A percentile compares a stretch with the other conserved stretches of the same genome.
Evolutionary conservation across 2,797 vertebrate genomes (phyloP).

Genomic region (Parauchenoglanis ngamensis): DNA sequence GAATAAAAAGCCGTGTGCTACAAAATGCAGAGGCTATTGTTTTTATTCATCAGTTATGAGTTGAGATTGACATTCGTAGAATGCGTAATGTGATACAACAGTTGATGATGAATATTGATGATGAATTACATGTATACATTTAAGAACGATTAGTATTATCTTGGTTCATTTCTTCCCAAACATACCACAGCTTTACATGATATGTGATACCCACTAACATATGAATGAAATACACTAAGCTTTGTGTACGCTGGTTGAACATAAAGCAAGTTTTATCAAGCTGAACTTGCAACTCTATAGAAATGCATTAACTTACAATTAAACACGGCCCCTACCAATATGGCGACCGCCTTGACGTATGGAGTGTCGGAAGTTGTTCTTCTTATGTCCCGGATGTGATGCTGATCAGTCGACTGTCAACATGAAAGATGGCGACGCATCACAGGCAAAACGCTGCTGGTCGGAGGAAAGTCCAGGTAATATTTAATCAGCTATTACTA

Average conservation of each 20-base stretch:
- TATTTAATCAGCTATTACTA: constrained; percentile 10
- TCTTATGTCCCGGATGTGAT: constrained; percentile 79
- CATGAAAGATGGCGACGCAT: constrained; percentile 99
- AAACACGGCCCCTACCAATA: background rate
- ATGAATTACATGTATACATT: no score
- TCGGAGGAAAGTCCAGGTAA: constrained; percentile 98
- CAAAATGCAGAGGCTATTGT: background rate
- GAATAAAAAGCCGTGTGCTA: background rate
- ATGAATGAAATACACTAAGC: background rate
- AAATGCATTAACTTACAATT: background rate
- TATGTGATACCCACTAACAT: background rate
- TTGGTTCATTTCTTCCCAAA: background rate
- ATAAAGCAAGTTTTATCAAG: background rate
- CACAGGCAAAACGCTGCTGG: constrained; percentile 98
- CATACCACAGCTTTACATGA: background rate
- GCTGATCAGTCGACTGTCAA: constrained; percentile 83
- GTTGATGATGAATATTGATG: no score
- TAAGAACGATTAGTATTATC: background rate
- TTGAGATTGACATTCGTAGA: background rate
- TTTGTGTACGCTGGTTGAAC: background rate
- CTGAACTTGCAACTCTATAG: background rate
- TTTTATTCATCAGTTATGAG: background rate
- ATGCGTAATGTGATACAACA: background rate
- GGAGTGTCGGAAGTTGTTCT: constrained; percentile 28
- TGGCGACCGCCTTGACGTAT: background rate